Evolutionary conservation across 2,888 invertebrate species (phyloP), one percentile per base, ranked within the genome.

Genomic region (Lasioglossum oenotherae): DNA sequence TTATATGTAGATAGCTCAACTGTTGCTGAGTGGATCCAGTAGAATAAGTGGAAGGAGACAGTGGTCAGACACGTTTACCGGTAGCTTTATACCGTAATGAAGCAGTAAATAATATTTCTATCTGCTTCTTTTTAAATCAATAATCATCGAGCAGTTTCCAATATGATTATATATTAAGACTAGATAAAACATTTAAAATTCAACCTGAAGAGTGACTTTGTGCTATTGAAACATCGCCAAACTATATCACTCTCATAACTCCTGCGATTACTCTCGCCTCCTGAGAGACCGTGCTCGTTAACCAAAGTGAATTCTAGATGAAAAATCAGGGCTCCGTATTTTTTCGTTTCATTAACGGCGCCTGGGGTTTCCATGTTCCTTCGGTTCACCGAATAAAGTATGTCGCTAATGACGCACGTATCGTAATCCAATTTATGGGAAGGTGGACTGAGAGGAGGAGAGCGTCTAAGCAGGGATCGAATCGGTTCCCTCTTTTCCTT

Each of bases 351-450:
- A 72, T 83, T 53, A 84, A 71, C 78, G 2, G 60, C 46, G 53
- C 5, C 8, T n/a, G 1, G 53, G 53, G 46, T 64, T 49, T 4
- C 72, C 16, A 35, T 74, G 46, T 46, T 38, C 49, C 49, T 64
- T 53, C 49, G 35, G 16, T 53, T 73, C 80, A 88, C 86, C 91
- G 93, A 94, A 94, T 93, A 94, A 93, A 93, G 92, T 92, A 93
- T 92, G 88, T 91, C 91, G 89, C 93, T 95, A 94, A 95, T 93
- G 93, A 94, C 93, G 93, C 95, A 95, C 95, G 95, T 95, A 94
- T 95, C 94, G 93, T 94, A 94, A 95, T 95, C 95, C 94, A 95
- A 95, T 95, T 95, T 95, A 92, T 90, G 90, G n/a, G 87, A 85
- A 88, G 87, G 82, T 89, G 90, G 87, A 81, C 82, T 79, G 89